Percentiles rank a stretch among this genome's conserved stretches.
These are phyloP conservation scores for Macrobrachium rosenbergii DNA, from an alignment of 1,140 invertebrate genomes.

Conservation along the genomic window DNA sequence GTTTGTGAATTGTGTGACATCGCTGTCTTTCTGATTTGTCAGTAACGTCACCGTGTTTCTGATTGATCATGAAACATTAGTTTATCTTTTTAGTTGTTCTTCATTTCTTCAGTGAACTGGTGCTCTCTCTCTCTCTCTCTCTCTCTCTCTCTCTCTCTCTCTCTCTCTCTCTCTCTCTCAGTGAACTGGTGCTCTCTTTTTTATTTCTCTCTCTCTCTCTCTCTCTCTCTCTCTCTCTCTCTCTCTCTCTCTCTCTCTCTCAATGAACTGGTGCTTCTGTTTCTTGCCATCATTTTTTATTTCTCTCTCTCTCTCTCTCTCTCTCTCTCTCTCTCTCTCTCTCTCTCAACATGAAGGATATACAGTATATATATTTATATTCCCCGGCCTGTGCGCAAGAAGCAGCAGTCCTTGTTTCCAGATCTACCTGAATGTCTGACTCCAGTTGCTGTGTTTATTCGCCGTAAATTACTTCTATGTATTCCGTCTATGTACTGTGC, in stretches of 20 bases:
- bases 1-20: neutral
- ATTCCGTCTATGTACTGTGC: neutral
- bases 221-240: neutral
- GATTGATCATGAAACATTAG: no score
- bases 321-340: constrained; percentile 17
- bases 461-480: no score
- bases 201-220: neutral
- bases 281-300: neutral
- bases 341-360: neutral
- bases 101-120: neutral
- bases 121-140: neutral
- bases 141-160: constrained; percentile 9
- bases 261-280: neutral
- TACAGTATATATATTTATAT: no score
- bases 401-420: neutral
- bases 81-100: neutral
- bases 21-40: neutral
- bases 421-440: no score
- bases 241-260: constrained; percentile 17
- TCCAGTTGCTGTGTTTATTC: no score
- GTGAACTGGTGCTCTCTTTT: neutral
- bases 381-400: neutral
- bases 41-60: neutral
- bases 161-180: no score
- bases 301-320: neutral